These are phyloP conservation scores for Drosophila grimshawi DNA, from an alignment of 1,140 invertebrate species.

Conservation along the genomic window DNA sequence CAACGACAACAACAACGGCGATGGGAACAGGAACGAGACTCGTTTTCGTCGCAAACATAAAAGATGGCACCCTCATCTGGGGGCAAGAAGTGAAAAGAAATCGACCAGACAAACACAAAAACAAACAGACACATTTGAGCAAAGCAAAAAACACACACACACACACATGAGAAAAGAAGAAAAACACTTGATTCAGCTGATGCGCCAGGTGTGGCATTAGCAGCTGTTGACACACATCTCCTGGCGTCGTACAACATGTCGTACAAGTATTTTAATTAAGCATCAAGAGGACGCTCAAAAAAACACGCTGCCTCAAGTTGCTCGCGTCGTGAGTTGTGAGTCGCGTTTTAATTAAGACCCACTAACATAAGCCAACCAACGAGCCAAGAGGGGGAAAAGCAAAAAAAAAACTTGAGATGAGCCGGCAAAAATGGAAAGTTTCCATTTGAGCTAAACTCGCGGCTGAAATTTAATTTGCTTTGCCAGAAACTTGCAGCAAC, in stretches of 20 bases:
- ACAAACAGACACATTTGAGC: not conserved
- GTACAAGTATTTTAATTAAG: slow-evolving; percentile 83
- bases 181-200: slow-evolving; percentile 5
- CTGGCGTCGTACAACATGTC: slow-evolving; percentile 68
- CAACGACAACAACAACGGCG: not conserved
- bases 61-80: not conserved
- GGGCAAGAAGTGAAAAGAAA: slow-evolving; percentile 18
- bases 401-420: slow-evolving; percentile 5
- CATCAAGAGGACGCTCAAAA: slow-evolving; percentile 71
- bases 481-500: slow-evolving; percentile 70
- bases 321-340: slow-evolving; percentile 40
- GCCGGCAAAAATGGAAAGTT: slow-evolving; percentile 61
- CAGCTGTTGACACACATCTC: slow-evolving; percentile 75
- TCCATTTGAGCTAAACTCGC: slow-evolving; percentile 78
- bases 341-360: slow-evolving; percentile 79
- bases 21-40: not conserved
- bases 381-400: not conserved
- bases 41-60: not conserved
- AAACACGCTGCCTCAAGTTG: slow-evolving; percentile 62
- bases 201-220: slow-evolving; percentile 59
- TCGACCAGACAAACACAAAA: slow-evolving; percentile 39
- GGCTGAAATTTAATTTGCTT: slow-evolving; percentile 78
- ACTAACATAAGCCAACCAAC: slow-evolving; percentile 60
- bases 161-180: not conserved
- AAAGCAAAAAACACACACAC: no score